These are phyloP conservation scores for Papilio glaucus DNA, from an alignment of 1,140 invertebrate genomes.

Conservation along the genomic window DNA sequence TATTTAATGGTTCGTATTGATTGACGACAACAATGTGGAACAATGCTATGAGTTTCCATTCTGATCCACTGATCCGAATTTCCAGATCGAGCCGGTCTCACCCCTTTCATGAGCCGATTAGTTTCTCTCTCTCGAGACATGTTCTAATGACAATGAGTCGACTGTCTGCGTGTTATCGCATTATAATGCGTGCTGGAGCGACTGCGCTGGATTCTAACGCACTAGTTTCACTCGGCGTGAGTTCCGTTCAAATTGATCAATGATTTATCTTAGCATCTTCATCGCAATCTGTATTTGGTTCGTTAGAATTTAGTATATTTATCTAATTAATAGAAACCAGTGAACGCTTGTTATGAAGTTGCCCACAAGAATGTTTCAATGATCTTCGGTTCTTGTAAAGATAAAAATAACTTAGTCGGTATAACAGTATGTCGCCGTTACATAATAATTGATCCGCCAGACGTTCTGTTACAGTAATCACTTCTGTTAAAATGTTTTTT, in stretches of 20 bases:
- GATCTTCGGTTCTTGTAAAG: neutral
- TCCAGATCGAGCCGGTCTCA: neutral
- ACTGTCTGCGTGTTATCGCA: conserved; percentile 1
- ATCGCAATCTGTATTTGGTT: neutral
- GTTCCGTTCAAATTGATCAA: neutral
- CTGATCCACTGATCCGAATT: conserved; percentile 8
- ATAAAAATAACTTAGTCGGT: neutral
- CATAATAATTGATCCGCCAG: neutral
- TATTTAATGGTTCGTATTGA: neutral
- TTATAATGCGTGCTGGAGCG: neutral
- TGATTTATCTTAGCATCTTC: neutral
- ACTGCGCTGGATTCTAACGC: neutral
- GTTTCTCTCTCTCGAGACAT: conserved; percentile 4
- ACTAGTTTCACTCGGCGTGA: conserved; percentile 12
- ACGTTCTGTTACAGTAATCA: conserved; percentile 18
- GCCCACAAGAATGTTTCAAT: too few species aligned
- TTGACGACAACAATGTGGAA: neutral
- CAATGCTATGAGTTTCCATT: conserved; percentile 5
- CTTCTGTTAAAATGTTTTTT: conserved; percentile 3
- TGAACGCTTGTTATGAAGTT: too few species aligned
- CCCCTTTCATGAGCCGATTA: conserved; percentile 1
- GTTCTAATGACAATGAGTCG: conserved; percentile 11
- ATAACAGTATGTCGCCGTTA: neutral
- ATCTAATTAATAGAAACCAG: too few species aligned
- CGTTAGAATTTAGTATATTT: too few species aligned